A percentile compares a stretch with the other conserved stretches of the same genome.
Evolutionary conservation across 2,113 vertebrate genomes (phyloP).

Genomic region (Herpetotheres cachinnans): DNA sequence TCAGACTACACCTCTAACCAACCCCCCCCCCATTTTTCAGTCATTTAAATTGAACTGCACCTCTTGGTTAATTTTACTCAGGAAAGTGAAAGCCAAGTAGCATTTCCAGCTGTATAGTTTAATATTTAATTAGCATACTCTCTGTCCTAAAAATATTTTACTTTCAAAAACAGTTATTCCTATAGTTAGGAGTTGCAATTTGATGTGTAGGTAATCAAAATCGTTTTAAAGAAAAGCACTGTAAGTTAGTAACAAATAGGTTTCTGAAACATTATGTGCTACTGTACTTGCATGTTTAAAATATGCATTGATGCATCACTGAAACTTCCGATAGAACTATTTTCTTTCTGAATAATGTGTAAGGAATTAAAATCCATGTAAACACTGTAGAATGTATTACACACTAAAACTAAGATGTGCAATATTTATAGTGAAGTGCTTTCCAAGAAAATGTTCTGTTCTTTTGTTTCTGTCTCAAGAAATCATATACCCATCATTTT

Average conservation of each 20-base stretch:
- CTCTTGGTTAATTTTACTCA: neutral
- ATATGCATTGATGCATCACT: neutral
- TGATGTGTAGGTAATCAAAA: neutral
- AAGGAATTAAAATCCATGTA: neutral
- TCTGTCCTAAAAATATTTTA: neutral
- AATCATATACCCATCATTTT: neutral
- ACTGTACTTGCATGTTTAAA: neutral
- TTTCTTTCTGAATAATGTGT: neutral
- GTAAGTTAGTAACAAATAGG: neutral
- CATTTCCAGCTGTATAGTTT: neutral
- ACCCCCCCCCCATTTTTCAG: neutral
- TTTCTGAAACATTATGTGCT: neutral
- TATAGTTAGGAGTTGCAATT: neutral
- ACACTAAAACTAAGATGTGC: neutral
- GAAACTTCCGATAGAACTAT: neutral
- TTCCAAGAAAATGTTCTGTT: neutral
- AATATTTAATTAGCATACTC: neutral
- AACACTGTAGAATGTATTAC: neutral
- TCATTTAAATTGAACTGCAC: neutral
- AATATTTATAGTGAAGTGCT: neutral
- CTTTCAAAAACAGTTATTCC: neutral
- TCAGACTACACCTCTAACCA: neutral
- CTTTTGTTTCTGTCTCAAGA: neutral
- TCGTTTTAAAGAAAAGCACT: neutral
- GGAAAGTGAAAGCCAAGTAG: neutral